Evolutionary conservation across 2,113 vertebrate species (phyloP).

Genomic region (Gopherus flavomarginatus): DNA sequence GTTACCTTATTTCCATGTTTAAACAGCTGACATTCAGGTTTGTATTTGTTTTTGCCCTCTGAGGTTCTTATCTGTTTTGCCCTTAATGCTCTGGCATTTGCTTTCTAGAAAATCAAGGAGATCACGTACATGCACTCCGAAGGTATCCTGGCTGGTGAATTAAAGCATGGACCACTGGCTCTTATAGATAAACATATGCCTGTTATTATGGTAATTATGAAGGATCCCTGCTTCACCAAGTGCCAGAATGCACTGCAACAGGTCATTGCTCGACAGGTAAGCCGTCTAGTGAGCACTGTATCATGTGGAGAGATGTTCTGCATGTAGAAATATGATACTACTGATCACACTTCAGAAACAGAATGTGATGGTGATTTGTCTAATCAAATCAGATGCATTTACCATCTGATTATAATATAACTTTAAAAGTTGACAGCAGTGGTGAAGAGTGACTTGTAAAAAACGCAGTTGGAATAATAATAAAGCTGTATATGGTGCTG

Average conservation of each 20-base stretch:
- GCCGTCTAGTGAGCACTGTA: rapidly evolving
- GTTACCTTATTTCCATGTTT: too few relatives aligned
- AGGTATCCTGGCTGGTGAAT: slow-evolving; percentile 95
- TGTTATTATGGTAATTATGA: slow-evolving; percentile 97
- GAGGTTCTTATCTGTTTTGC: neutral
- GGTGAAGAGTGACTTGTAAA: neutral
- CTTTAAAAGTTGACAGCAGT: neutral
- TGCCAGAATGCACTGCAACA: slow-evolving; percentile 97
- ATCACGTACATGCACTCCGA: slow-evolving; percentile 99
- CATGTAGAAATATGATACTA: rapidly evolving
- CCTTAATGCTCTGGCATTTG: neutral
- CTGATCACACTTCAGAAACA: neutral
- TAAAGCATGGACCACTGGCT: slow-evolving; percentile 95
- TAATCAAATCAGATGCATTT: neutral
- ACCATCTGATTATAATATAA: neutral
- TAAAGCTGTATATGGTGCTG: neutral
- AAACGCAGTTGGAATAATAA: neutral
- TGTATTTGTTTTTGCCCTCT: neutral
- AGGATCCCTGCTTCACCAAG: slow-evolving; percentile 91
- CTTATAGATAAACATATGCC: slow-evolving; percentile 96
- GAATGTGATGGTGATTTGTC: neutral
- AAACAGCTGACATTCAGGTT: neutral
- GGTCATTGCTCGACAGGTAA: slow-evolving; percentile 92
- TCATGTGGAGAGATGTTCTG: neutral
- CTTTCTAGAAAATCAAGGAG: slow-evolving; percentile 95